Evolutionary conservation across 2,888 invertebrate genomes (phyloP).

Genomic region (Clostera curtula): DNA sequence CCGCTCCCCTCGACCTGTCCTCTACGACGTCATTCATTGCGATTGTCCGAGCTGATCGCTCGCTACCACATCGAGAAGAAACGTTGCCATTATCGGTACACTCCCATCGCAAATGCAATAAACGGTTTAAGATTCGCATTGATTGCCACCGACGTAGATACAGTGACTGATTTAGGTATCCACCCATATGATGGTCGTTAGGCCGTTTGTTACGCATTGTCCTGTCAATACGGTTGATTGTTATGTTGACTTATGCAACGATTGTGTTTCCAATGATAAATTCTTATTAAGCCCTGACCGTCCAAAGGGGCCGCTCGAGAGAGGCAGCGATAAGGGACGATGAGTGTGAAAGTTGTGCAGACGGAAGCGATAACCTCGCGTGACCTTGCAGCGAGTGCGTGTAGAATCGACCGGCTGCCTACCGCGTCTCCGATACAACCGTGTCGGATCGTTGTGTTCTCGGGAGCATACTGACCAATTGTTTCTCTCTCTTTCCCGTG

Average conservation of each 20-base stretch:
- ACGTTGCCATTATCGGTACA: constrained; percentile 67
- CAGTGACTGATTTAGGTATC: constrained; percentile 43
- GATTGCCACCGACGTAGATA: constrained; percentile 35
- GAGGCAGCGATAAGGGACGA: constrained; percentile 29
- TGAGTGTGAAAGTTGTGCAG: constrained; percentile 48
- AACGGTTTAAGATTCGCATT: constrained; percentile 42
- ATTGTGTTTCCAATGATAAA: constrained; percentile 22
- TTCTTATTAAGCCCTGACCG: constrained; percentile 13
- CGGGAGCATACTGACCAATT: too few species aligned
- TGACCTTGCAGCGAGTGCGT: constrained; percentile 49
- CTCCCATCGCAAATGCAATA: constrained; percentile 61
- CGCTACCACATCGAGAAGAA: constrained; percentile 66
- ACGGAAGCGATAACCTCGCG: constrained; percentile 46
- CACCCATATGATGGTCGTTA: constrained; percentile 30
- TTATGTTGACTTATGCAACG: constrained; percentile 32
- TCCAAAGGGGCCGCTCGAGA: constrained; percentile 30
- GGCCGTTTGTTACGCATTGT: constrained; percentile 23
- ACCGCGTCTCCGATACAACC: too few species aligned
- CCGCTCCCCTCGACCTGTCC: constrained; percentile 35
- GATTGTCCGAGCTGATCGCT: constrained; percentile 63
- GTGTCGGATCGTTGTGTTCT: too few species aligned
- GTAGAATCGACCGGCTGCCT: constrained; percentile 27
- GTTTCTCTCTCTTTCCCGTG: background rate
- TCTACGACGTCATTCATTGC: constrained; percentile 69
- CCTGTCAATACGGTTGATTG: constrained; percentile 23